Percentiles rank a stretch among this genome's conserved stretches.
These are phyloP conservation scores for Vanessa cardui DNA, from an alignment of 2,888 invertebrate species.

Conservation along the genomic window DNA sequence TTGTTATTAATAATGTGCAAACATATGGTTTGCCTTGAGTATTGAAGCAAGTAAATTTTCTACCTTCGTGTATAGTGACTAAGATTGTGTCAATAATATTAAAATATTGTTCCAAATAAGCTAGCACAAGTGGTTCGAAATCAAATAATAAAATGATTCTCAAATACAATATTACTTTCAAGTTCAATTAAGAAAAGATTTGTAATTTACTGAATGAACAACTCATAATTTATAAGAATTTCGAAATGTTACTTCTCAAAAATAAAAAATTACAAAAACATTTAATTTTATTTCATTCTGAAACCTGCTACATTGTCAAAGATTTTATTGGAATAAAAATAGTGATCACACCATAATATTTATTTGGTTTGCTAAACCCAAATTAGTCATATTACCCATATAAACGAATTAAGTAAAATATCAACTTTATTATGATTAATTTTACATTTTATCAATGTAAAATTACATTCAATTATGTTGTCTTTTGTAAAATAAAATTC, in stretches of 20 bases:
- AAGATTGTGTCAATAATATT: neutral
- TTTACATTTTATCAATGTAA: too few species aligned
- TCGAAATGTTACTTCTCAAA: constrained; percentile 33
- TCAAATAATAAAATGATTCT: neutral
- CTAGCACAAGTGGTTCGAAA: neutral
- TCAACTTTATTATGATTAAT: too few species aligned
- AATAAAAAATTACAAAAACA: constrained; percentile 21
- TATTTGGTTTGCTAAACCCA: too few species aligned
- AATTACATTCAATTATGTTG: too few species aligned
- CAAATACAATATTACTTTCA: constrained; percentile 2
- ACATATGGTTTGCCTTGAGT: neutral
- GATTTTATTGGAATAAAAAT: too few species aligned
- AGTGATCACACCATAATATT: too few species aligned
- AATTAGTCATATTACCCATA: too few species aligned
- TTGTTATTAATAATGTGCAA: neutral
- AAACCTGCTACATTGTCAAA: too few species aligned
- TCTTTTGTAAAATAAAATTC: too few species aligned
- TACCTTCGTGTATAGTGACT: neutral
- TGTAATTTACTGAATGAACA: constrained; percentile 18
- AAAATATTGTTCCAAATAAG: neutral
- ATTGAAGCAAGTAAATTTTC: neutral
- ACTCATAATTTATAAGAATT: constrained; percentile 30
- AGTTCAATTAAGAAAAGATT: constrained; percentile 11
- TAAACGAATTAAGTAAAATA: too few species aligned
- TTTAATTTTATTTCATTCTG: neutral